Evolutionary conservation across 2,113 vertebrate genomes (phyloP).

Genomic region (Campylomormyrus tamandua): DNA sequence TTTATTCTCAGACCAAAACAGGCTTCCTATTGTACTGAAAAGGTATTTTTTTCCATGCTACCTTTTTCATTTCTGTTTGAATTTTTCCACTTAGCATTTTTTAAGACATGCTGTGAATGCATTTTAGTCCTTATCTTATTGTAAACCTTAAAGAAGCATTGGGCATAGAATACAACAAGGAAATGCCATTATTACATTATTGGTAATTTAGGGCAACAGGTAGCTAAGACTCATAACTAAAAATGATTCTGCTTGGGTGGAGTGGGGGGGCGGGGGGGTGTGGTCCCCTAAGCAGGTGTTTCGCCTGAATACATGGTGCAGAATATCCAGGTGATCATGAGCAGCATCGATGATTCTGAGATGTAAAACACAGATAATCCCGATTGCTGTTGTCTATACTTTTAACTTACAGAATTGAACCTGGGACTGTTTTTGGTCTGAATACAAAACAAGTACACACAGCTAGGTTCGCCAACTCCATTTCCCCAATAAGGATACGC

Average conservation of each 20-base stretch:
- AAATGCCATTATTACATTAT: not conserved
- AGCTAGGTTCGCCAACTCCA: not conserved
- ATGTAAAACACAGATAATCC: not conserved
- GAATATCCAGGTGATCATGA: not conserved
- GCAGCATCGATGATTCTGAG: not conserved
- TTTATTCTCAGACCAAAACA: not conserved
- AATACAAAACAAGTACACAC: not conserved
- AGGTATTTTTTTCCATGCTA: not conserved
- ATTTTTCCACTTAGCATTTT: not conserved
- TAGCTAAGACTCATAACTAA: not conserved
- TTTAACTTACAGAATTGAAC: not conserved
- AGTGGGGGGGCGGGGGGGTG: not conserved
- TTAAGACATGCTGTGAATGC: not conserved
- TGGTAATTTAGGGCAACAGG: not conserved
- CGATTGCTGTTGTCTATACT: not conserved
- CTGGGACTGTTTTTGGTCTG: not conserved
- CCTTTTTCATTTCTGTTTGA: not conserved
- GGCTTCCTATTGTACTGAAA: not conserved
- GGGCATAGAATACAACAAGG: not conserved
- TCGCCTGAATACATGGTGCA: not conserved
- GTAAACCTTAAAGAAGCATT: not conserved
- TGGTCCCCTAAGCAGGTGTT: not conserved
- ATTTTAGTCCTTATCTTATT: not conserved
- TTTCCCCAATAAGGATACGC: not conserved
- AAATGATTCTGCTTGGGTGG: not conserved